A percentile compares a stretch with the other conserved stretches of the same genome.
phyloP scores from a whole-genome alignment of 2,113 vertebrate species.

The Sinocyclocheilus maitianheensis region DNA sequence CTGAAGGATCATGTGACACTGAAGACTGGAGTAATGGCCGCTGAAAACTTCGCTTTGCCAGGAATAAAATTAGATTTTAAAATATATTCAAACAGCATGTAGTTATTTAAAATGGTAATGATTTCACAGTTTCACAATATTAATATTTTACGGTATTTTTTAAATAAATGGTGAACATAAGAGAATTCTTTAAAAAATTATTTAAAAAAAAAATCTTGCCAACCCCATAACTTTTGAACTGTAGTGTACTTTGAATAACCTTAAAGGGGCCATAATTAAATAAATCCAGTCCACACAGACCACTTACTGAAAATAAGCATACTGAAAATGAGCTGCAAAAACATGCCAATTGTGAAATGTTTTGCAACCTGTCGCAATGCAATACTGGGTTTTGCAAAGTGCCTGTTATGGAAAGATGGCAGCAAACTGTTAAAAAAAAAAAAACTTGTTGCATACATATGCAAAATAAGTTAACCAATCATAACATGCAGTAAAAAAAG shows the following conservation, averaged over 20 bases:
- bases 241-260: background rate
- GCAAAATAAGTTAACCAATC: background rate
- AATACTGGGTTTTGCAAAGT: background rate
- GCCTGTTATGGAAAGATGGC: background rate
- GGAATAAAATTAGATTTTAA: background rate
- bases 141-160: too few species aligned
- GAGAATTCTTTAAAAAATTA: background rate
- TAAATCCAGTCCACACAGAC: background rate
- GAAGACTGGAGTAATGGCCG: background rate
- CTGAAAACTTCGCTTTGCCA: background rate
- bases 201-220: too few species aligned
- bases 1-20: background rate
- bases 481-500: background rate
- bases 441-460: background rate
- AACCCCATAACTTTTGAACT: too few species aligned
- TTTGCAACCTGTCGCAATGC: background rate
- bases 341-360: background rate
- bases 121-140: too few species aligned
- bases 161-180: background rate
- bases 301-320: background rate
- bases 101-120: too few species aligned
- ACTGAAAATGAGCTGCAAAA: background rate
- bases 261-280: background rate
- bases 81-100: background rate
- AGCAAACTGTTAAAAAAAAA: background rate